These are phyloP conservation scores for Oryzias melastigma DNA, from an alignment of 2,113 vertebrate species.

Conservation along the genomic window DNA sequence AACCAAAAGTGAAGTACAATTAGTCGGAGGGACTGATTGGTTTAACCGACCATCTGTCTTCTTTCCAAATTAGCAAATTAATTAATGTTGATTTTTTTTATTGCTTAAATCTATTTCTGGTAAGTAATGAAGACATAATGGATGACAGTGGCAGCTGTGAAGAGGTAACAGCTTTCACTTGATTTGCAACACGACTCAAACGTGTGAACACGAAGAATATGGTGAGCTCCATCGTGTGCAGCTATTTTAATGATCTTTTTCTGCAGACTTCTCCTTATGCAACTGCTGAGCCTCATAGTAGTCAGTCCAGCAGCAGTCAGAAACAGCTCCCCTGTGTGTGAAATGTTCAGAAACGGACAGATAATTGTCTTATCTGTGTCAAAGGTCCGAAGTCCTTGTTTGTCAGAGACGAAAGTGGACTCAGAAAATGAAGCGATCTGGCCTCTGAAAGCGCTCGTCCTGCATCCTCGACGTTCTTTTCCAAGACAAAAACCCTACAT, in stretches of 20 bases:
- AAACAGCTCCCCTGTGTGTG: background rate
- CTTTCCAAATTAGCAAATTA: constrained; percentile 51
- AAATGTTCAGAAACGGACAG: background rate
- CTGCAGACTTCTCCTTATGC: too few relatives aligned
- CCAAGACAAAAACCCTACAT: background rate
- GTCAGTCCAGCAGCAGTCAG: constrained; percentile 7
- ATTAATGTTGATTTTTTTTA: constrained; percentile 49
- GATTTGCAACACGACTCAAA: constrained; percentile 10
- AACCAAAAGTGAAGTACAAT: constrained; percentile 13
- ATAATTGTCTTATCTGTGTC: background rate
- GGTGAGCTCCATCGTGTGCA: too few relatives aligned
- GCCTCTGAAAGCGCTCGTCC: background rate
- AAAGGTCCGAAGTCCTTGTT: background rate
- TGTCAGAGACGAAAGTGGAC: background rate
- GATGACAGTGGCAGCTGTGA: constrained; percentile 40
- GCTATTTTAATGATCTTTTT: too few relatives aligned
- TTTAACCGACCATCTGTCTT: constrained; percentile 32
- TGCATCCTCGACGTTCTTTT: constrained; percentile 1
- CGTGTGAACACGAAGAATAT: too few relatives aligned
- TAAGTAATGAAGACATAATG: constrained; percentile 48
- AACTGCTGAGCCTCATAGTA: background rate
- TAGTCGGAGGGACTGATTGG: constrained; percentile 28
- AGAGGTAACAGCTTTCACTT: constrained; percentile 45
- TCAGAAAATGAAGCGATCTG: background rate
- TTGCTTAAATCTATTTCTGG: constrained; percentile 39